Base-by-base conservation (phyloP, 2,797 vertebrate species). In the Micropoecilia bifurca region DNA sequence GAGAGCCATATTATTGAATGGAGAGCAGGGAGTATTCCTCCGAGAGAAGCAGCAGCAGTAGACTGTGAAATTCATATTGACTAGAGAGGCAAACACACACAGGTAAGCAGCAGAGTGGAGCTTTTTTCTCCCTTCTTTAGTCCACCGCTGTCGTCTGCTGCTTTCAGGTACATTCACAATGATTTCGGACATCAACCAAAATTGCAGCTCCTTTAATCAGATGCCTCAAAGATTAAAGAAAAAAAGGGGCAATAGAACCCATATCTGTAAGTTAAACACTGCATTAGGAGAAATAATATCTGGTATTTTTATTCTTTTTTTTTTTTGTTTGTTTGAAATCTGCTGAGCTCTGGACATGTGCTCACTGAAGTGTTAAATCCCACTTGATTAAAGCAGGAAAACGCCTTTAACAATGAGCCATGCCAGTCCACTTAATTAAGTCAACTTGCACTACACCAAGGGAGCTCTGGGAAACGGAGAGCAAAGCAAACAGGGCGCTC, bases 1-100 rank as follows among this genome's bases (percentile, higher is more conserved):
- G 90, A 90, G 89, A 94, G 92, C 93, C 90, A 88, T 83, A 94
- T 93, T 94, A 95, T 95, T 94, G 94, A 94, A 92, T 86, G 87
- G 84, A 84, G 85, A 75, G 81, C 88, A 89, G 89, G 89, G 83
- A 80, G 91, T 90, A 90, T 89, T 92, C 92, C 93, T 93, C 83
- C 12, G 90, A 90, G 93, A 92, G 86, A 89, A 71, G 91, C 92
- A 92, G 91, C 91, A 80, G 90, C 94, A 95, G 91, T 59, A 95
- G 93, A 95, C 93, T 92, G 94, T 95, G 94, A 95, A 93, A 93
- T 94, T 93, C 89, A 91, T 94, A 94, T 94, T 92, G 93, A 96
- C 91, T 88, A 81, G 87, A 90, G 90, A 89, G 81, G 85, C 87
- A 94, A 94, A 95, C 92, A 93, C 90, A 89, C 81, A 79, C 93